Base-by-base conservation (phyloP, 1,140 invertebrate species). In the Ips nitidus region DNA sequence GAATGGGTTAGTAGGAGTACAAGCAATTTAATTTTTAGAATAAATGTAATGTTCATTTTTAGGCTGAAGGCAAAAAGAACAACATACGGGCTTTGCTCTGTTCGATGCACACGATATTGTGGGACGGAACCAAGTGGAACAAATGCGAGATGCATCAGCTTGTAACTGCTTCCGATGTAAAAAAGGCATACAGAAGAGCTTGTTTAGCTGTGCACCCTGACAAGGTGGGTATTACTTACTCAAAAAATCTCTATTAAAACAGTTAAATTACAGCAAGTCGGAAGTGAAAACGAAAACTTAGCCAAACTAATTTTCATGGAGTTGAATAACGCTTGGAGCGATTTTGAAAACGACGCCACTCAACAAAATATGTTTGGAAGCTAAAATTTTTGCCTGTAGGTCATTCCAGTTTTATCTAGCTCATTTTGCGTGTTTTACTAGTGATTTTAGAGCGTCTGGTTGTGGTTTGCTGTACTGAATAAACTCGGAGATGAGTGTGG, bases 271-370 rank as follows among this genome's bases (percentile, higher is more conserved):
- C 82, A 95, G 94, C 92, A 95, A 89, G 87, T 90, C 73, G 94
- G 94, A 43, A 94, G 93, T 1, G 86, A 88, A 42, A 93, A 96
- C 78, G 94, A 97, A 82, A 89, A 91, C 74, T 85, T 99, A 77
- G 97, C 98, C 6, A 98, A 97, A 83, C 81, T 98, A 77, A 97
- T 99, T 77, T 99, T 99, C 83, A 97, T 98, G 88, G 97, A 99
- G 84, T 83, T 99, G 71, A 99, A 98, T 83, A 98, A 98, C 80
- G 97, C 97, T 6, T 99, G 97, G 96, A 91, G 90, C 73, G 93
- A 97, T 78, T 99, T 99, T 82, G 97, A 99, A 82, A 94, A 94
- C 76, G 92, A 94, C 80, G 83, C 89, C 43, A 88, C 89, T 70
- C 92, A 94, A 80, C 92, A 94, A 80, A 93, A 93, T 79, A 82